phyloP scores from a whole-genome alignment of 2,888 invertebrate genomes.

The Caenorhabditis becei region DNA sequence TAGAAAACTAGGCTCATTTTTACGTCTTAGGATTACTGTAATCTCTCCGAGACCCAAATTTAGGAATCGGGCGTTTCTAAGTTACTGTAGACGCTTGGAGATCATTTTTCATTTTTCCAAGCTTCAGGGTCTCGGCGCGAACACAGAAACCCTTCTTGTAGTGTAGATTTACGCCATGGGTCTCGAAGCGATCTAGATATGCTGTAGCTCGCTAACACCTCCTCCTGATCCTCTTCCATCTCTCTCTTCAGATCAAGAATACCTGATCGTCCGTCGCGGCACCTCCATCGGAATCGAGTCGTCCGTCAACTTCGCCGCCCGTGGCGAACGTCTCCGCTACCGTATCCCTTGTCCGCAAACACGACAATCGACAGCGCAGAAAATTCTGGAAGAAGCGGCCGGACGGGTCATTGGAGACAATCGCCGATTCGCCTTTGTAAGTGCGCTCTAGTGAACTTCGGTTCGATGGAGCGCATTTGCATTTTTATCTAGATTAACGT shows the following conservation, averaged over 20 bases:
- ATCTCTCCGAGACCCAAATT: no score
- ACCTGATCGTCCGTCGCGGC: conserved; percentile 58
- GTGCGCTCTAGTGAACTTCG: not conserved
- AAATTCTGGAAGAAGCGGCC: conserved; percentile 28
- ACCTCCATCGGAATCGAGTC: conserved; percentile 58
- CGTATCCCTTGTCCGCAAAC: conserved; percentile 20
- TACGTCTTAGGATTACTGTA: no score
- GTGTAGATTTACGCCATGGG: no score
- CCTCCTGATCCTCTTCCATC: no score
- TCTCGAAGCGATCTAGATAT: no score
- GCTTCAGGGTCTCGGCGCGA: no score
- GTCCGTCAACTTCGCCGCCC: conserved; percentile 37
- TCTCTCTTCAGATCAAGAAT: conserved; percentile 53
- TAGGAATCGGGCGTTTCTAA: no score
- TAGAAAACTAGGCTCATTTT: no score
- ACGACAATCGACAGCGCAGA: conserved; percentile 21
- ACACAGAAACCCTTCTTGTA: no score
- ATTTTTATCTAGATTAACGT: not conserved
- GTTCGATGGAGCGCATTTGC: not conserved
- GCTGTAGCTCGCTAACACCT: no score
- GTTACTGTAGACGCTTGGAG: no score
- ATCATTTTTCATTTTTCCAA: no score
- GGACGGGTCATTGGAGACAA: conserved; percentile 14
- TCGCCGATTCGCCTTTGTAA: conserved; percentile 1
- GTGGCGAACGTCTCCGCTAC: conserved; percentile 52